Conservation (phyloP, 2,888 invertebrate genomes). For the Hydriomena furcata region DNA sequence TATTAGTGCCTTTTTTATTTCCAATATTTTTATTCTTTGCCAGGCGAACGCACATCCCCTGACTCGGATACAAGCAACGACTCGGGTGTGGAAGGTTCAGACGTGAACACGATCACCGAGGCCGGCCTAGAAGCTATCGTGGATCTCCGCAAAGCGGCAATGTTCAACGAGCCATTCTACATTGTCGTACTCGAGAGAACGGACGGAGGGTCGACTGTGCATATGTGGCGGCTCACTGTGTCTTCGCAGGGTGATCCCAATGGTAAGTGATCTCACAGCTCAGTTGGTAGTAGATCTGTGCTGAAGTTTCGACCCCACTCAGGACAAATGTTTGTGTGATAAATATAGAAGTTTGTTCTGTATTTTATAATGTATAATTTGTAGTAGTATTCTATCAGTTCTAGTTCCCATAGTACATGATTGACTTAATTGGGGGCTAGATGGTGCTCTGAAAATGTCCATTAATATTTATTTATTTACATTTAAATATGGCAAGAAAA, state of each 20-base stretch:
- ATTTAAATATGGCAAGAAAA: no score
- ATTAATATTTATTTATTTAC: no score
- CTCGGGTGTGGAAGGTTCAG: slow-evolving; percentile 60
- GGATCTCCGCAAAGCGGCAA: slow-evolving; percentile 92
- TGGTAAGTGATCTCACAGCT: slow-evolving; percentile 39
- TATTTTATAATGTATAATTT: no score
- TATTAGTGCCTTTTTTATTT: no score
- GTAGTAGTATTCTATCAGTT: no score
- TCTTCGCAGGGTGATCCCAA: slow-evolving; percentile 87
- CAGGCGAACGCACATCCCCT: slow-evolving; percentile 65
- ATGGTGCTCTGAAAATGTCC: no score
- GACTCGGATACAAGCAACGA: slow-evolving; percentile 57
- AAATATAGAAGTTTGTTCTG: no score
- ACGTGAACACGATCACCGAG: slow-evolving; percentile 80
- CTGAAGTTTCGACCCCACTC: no score
- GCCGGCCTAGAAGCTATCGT: slow-evolving; percentile 93
- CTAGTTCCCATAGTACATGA: no score
- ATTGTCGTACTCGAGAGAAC: slow-evolving; percentile 96
- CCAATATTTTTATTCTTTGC: no score
- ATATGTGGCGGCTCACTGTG: slow-evolving; percentile 98
- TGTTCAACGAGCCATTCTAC: slow-evolving; percentile 97
- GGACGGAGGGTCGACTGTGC: slow-evolving; percentile 91
- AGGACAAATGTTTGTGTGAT: no score
- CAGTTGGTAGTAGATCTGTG: neutral
- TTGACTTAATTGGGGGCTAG: no score